These are phyloP conservation scores for Magallana ariakensis DNA, from an alignment of 1,140 invertebrate genomes.

Conservation along the genomic window DNA sequence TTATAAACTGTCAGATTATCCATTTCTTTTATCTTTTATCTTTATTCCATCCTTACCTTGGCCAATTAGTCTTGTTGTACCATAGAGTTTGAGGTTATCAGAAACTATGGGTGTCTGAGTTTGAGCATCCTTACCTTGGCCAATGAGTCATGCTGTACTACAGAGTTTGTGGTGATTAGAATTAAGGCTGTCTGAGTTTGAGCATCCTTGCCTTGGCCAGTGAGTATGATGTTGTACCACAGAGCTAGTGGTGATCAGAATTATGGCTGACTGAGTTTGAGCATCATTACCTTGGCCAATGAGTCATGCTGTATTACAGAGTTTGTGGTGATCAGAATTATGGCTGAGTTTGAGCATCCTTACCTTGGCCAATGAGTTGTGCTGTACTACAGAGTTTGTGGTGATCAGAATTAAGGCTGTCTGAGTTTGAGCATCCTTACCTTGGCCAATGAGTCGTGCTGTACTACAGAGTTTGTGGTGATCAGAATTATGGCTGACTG, in stretches of 20 bases:
- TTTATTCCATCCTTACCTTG: too few species aligned
- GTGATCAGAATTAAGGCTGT: slow-evolving; percentile 89
- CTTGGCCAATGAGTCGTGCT: slow-evolving; percentile 94
- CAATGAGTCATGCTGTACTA: slow-evolving; percentile 95
- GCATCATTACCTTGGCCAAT: slow-evolving; percentile 88
- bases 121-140: too few species aligned
- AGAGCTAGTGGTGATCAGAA: slow-evolving; percentile 96
- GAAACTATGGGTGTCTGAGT: slow-evolving; percentile 93
- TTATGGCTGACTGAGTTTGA: slow-evolving; percentile 37
- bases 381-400: slow-evolving; percentile 95
- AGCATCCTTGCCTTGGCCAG: slow-evolving; percentile 88
- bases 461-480: slow-evolving; percentile 95
- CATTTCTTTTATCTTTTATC: too few species aligned
- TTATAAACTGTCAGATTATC: neutral
- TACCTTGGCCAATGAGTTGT: slow-evolving; percentile 94
- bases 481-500: slow-evolving; percentile 96
- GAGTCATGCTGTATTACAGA: slow-evolving; percentile 95
- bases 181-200: slow-evolving; percentile 89
- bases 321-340: slow-evolving; percentile 94
- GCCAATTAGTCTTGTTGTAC: slow-evolving; percentile 96
- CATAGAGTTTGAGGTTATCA: slow-evolving; percentile 95
- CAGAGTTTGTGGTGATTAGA: slow-evolving; percentile 93
- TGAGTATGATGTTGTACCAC: slow-evolving; percentile 95
- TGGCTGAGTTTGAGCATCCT: slow-evolving; percentile 56
- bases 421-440: slow-evolving; percentile 80